Base-by-base conservation (phyloP, 2,797 vertebrate species). In the Smutsia gigantea region DNA sequence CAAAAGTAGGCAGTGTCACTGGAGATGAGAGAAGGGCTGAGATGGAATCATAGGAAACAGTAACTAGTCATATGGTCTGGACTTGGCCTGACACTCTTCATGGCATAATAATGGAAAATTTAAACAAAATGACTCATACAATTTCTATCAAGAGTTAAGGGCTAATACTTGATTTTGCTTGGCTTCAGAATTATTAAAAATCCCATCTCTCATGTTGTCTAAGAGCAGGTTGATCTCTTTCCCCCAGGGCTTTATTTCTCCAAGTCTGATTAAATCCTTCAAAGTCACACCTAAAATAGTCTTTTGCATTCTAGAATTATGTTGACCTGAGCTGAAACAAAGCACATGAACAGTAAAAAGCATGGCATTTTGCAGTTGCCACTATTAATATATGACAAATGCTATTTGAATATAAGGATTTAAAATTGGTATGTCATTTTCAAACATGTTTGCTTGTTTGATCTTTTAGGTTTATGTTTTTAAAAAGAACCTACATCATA, bases 181-280 rank as follows among this genome's bases (percentile, higher is more conserved):
- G 49, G 19, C 29, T 94, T 90, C 69, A 90, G 42, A 83, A 87
- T 87, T 69, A 88, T 71, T 94, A 90, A 94, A 79, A 72, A 57
- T 64, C 64, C 46, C 21, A 84, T 78, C 57, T 78, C 21, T 42
- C 57, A 14, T 57, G n/a, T 42, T 34, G 42, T 84, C 34, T 69
- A 75, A 66, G n/a, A 90, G 90, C 55, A 90, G 71, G 57, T 64
- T 81, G 68, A 31, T 57, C 46, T 71, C 25, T 55, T 87, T 46
- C 19, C 27, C 31, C 15, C 9, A 68, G 55, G 37, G 25, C 29
- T 83, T 85, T 23, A 92, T 68, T 95, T 72, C 79, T 87, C 25
- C 21, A 74, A 86, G 39, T 81, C 61, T 94, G 88, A 83, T 92
- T 89, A 84, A 71, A 87, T 57, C n/a, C 14, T 85, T 95, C 42